These are phyloP conservation scores for Drosophila kepulauana DNA, from an alignment of 1,140 invertebrate species.

Conservation along the genomic window DNA sequence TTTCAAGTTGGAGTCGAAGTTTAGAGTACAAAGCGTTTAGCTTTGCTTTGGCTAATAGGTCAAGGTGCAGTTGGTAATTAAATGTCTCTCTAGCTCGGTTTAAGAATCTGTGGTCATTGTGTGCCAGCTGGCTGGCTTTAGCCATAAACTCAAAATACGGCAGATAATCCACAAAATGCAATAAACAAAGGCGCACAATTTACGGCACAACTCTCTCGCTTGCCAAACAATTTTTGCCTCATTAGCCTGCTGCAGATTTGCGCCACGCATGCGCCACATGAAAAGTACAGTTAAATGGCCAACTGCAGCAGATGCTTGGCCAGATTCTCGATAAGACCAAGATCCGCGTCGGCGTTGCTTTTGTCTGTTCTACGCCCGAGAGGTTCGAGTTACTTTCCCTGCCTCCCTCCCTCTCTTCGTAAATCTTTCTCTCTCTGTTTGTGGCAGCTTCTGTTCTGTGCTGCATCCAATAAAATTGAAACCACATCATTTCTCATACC, in stretches of 20 bases:
- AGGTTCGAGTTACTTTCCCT: not conserved
- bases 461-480: constrained; percentile 47
- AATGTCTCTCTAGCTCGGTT: constrained; percentile 7
- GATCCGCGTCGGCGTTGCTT: constrained; percentile 36
- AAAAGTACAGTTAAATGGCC: constrained; percentile 63
- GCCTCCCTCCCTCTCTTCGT: not conserved
- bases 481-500: constrained; percentile 38
- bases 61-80: constrained; percentile 57
- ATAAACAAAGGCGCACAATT: constrained; percentile 33
- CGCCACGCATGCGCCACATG: constrained; percentile 45
- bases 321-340: constrained; percentile 48
- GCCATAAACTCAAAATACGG: constrained; percentile 48
- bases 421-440: no score
- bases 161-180: constrained; percentile 33
- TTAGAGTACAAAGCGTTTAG: constrained; percentile 62
- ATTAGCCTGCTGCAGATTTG: constrained; percentile 52
- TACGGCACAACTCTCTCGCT: constrained; percentile 11
- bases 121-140: not conserved
- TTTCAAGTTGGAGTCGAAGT: not conserved
- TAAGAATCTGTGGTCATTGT: constrained; percentile 31
- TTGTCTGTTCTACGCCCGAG: constrained; percentile 10
- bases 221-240: constrained; percentile 54
- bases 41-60: constrained; percentile 69
- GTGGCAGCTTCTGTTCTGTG: constrained; percentile 47
- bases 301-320: constrained; percentile 31